A percentile compares a stretch with the other conserved stretches of the same genome.
phyloP scores from a whole-genome alignment of 2,797 vertebrate genomes.

The Cercopithecus diana region DNA sequence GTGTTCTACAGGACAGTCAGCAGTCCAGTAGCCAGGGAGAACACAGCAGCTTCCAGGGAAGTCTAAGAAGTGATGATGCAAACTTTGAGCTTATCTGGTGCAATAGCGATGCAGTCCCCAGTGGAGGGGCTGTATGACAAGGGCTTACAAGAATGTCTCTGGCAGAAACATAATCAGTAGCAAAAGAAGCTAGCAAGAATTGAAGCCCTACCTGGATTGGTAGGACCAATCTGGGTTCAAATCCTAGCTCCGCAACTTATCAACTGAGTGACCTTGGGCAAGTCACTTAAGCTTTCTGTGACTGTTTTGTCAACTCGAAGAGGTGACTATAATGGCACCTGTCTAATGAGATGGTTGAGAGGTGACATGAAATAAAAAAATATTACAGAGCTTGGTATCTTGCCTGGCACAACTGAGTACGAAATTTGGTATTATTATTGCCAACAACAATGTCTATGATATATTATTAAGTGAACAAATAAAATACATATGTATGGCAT shows the following conservation, averaged over 20 bases:
- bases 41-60: not conserved
- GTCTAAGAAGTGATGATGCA: not conserved
- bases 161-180: not conserved
- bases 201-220: not conserved
- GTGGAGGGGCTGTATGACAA: not conserved
- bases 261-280: not conserved
- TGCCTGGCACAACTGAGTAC: not conserved
- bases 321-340: not conserved
- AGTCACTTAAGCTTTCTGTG: not conserved
- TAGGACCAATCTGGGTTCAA: not conserved
- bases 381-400: not conserved
- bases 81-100: not conserved
- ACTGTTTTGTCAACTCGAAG: not conserved
- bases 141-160: not conserved
- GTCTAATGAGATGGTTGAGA: not conserved
- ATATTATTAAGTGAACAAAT: constrained; percentile 34
- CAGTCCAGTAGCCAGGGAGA: not conserved
- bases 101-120: not conserved
- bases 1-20: not conserved
- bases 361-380: not conserved
- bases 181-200: not conserved
- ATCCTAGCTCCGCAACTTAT: not conserved
- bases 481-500: not conserved
- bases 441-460: not conserved
- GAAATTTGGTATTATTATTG: not conserved